Evolutionary conservation across 1,140 invertebrate species (phyloP), one percentile per base, ranked within the genome.

Genomic region (Colletes latitarsis): DNA sequence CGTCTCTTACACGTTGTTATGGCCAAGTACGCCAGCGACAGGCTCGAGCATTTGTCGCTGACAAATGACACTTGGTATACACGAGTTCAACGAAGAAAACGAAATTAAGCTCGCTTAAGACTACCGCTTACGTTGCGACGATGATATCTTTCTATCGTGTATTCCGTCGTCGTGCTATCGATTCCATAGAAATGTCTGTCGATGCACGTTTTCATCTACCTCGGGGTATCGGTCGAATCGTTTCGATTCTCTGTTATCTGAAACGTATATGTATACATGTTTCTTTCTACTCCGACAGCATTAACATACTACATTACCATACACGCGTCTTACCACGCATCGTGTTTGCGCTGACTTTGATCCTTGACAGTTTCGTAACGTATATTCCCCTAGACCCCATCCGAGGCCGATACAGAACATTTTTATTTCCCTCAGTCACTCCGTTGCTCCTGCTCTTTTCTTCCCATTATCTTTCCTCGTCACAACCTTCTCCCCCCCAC

Each of bases 351-450:
- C 17, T 43, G 53, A 21, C 41, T 69, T 69, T 57, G 53, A 58
- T 30, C 41, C 19, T 57, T 30, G 52, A 43, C 63, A 46, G 19
- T 43, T 68, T 67, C 49, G 41, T n/a, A 62, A 71, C 21, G n/a
- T 49, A 46, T 62, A 43, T 52, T 21, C 17, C 15, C 39, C 30
- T 17, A 64, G 49, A 49, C 8, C 19, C 49, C 15, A 73, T 77
- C 52, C 17, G 46, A 58, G 67, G 41, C 21, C 68, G 70, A 73
- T 73, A 73, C 41, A n/a, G 41, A 79, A 63, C 41, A 73, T 70
- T 73, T 79, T 73, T 73, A n/a, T 73, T 79, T 64, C 52, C 52
- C 49, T 79, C 41, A n/a, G 52, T 64, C 41, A 43, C 19, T 79
- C 62, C 3, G 17, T 64, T 57, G 46, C 17, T 76, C 55, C 39